Evolutionary conservation across 2,113 vertebrate species (phyloP), one percentile per base, ranked within the genome.

Genomic region (Carassius carassius): DNA sequence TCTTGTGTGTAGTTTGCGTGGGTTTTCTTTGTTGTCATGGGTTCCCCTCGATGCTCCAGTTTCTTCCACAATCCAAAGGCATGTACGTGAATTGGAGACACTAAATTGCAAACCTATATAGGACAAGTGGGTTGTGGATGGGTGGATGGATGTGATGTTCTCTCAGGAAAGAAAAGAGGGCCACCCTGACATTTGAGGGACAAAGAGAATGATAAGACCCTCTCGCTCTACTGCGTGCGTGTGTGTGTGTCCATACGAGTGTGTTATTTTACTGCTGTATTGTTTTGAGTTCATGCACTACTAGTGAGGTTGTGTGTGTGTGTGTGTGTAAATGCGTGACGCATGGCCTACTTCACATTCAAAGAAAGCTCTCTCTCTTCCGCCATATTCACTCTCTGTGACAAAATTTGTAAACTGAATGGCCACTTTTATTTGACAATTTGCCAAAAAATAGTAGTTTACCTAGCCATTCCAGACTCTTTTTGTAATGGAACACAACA

Each of bases 261-360:
- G 12, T 86, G 81, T 78, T 49, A 79, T n/a, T 29, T 78, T 49
- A 60, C 19, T 77, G 47, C 37, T 62, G 25, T 37, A 78, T 83
- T 83, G 47, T 82, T 83, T 44, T 70, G 65, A 58, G 74, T 78
- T 77, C 37, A 75, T 54, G 58, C 63, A 78, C 63, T 63, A 37
- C 25, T 19, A 54, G 19, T 65, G 44, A 37, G 60, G 63, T 29
- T 29, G 41, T 81, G 79, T 69, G 79, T 81, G 41, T 81, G 79
- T 69, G 79, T 81, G 74, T 81, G 60, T 44, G 65, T 56, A 69
- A 56, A 69, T 78, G 63, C 5, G 32, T 78, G 63, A 78, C n/a
- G 29, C 74, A 84, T 84, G 83, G 60, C 83, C 83, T 78, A 84
- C 19, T 78, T 78, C 73, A 84, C 73, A 54, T 65, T 25, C 74